Base-by-base conservation (phyloP, 2,113 vertebrate species). In the Gadus macrocephalus region DNA sequence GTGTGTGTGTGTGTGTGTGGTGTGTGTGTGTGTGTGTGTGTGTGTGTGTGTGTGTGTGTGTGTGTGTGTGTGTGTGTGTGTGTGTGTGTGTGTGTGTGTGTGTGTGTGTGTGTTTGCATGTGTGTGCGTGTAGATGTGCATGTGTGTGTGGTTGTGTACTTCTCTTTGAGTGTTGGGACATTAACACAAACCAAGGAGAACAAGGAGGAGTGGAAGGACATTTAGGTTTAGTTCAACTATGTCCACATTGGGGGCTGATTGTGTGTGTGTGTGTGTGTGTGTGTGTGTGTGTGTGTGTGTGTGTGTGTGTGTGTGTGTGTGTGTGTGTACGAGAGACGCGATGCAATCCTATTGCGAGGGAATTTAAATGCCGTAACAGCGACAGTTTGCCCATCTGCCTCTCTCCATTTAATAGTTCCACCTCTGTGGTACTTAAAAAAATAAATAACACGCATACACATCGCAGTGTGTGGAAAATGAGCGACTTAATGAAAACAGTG, bases 381-480 rank as follows among this genome's bases (percentile, higher is more conserved):
- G 49, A 74, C 84, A 72, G 81, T 79, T 74, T 65, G 83, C 81
- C 82, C 77, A 66, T 61, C 79, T 67, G 83, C 67, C 75, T 85
- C 83, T 17, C 82, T 78, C 80, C 78, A 88, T 75, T 89, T 89
- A 90, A 89, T 86, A 77, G 83, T 87, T 87, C 79, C 22, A 72
- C 86, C 73, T 81, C 67, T 65, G 83, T 12, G 80, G 75, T 74
- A 81, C 89, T 89, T 88, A 90, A 83, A 88, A 86, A 86, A 86
- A 80, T 79, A 87, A 85, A 87, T 88, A 85, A 89, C 19, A 35
- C 62, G 16, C 7, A 56, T 28, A 76, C 80, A 86, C 85, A 87
- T 88, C 88, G 81, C 79, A 86, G 88, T 79, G 86, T 86, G 88
- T 77, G 70, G 84, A 83, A 90, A 90, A 89, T 90, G 81, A 83